Base-by-base conservation (phyloP, 2,797 vertebrate species). In the Peromyscus eremicus region DNA sequence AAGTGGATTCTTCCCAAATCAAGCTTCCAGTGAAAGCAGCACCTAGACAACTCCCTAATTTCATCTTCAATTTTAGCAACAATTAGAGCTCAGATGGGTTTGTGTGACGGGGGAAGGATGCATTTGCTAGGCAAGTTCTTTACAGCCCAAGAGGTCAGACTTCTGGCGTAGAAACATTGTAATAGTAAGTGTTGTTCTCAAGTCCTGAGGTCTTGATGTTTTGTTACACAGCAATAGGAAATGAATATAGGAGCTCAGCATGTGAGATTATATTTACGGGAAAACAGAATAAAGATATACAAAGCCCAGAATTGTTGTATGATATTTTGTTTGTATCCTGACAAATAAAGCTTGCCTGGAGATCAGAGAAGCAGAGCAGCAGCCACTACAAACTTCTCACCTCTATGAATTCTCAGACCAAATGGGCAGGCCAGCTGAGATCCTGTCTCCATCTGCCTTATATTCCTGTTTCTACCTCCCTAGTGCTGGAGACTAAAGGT, bases 11-110 rank as follows among this genome's bases (percentile, higher is more conserved):
- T 77, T 91, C 52, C 16, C 60, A 52, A 70, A 57, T 64, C 57
- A 92, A 57, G 13, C 37, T 91, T 93, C 37, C 46, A 91, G 17
- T 82, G 32, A 92, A 82, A 94, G 23, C 23, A 77, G 29, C 68
- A 40, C 23, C 27, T 27, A 29, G 10, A 60, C 17, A 79, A 37
- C 21, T 60, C 29, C 37, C 32, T 75, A 77, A 81, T 55, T 57
- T 85, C 43, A 91, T 21, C 75, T 49, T 93, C 84, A 52, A 57
- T 71, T 86, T 92, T 29, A 70, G 8, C 75, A 32, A 68, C 40
- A 85, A 68, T 14, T 85, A 94, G 43, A 85, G 14, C 57, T 82
- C 55, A 46, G 68, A 14, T 29, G 49, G 87, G 55, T 60, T 27
- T 55, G 12, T 86, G 12, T 86, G 12, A 27, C 29, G 34, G 43